Evolutionary conservation across 2,113 vertebrate genomes (phyloP), one percentile per base, ranked within the genome.

Genomic region (Mohoua ochrocephala): DNA sequence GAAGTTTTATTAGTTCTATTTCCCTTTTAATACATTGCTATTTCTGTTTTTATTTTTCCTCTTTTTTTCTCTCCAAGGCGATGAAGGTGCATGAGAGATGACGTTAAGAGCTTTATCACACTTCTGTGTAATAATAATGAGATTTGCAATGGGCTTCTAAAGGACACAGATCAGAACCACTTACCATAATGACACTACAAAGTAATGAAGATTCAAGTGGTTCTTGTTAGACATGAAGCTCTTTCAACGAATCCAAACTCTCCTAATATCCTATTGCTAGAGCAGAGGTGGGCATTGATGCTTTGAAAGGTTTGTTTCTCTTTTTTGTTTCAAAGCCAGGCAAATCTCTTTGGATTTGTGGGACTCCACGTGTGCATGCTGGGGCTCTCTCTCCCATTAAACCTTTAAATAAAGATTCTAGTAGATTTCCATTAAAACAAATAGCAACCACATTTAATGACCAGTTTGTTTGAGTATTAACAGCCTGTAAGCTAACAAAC

Each of bases 401-500:
- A 96, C 78, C 95, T 95, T 97, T 95, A 97, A 94, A 92, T 93
- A 93, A 97, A 91, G 69, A 37, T 93, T 97, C 96, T 97, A 98
- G 97, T 98, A 98, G 98, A 98, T 98, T 97, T 94, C 91, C 93
- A 96, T 97, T 97, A 95, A 98, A 98, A 95, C 97, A 97, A 97
- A 96, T 97, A 97, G 96, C 98, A 98, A 97, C 96, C 92, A 95
- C 96, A 95, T 98, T 98, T 98, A 98, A 98, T 92, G 97, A 97
- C 94, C 97, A 98, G 98, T 97, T 97, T 97, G 93, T 97, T 92
- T 96, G 97, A 98, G 98, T 98, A 98, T 98, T 98, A 98, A 98
- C 98, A 98, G 97, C 97, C 97, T 98, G 97, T 97, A 97, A 98
- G 97, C 98, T 96, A 98, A 98, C 97, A 98, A 98, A 98, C 94